Evolutionary conservation across 1,140 invertebrate species (phyloP).

Genomic region (Agrilus planipennis): DNA sequence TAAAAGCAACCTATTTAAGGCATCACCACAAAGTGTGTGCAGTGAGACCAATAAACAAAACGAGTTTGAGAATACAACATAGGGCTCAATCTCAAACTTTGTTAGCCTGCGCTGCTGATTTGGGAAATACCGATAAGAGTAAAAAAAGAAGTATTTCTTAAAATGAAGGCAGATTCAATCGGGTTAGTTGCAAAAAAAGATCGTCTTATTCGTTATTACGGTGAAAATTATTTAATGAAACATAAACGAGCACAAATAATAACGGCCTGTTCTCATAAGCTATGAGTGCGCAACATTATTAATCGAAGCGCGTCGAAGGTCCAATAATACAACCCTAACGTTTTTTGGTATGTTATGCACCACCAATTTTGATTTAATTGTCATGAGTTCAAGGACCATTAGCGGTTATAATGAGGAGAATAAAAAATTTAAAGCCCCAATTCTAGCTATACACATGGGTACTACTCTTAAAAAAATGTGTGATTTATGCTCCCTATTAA

Average conservation of each 20-base stretch:
- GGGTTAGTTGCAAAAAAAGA: constrained; percentile 13
- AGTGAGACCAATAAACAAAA: neutral
- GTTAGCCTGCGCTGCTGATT: constrained; percentile 9
- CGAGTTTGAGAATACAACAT: neutral
- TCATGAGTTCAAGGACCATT: constrained; percentile 8
- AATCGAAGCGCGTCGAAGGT: constrained; percentile 8
- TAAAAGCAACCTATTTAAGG: constrained; percentile 11
- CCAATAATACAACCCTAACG: too few relatives aligned
- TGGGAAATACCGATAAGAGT: constrained; percentile 12
- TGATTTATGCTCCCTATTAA: constrained; percentile 7
- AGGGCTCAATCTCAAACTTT: constrained; percentile 12
- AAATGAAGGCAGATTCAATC: constrained; percentile 15
- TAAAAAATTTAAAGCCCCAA: constrained; percentile 9
- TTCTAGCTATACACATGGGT: constrained; percentile 12
- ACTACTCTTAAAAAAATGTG: constrained; percentile 16
- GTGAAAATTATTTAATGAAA: constrained; percentile 17
- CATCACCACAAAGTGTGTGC: constrained; percentile 11
- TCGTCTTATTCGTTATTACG: constrained; percentile 12
- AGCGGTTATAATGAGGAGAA: constrained; percentile 9
- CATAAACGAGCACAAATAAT: constrained; percentile 12
- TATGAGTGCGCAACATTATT: constrained; percentile 13
- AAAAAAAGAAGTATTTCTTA: constrained; percentile 16
- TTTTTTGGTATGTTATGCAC: constrained; percentile 11
- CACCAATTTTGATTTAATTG: constrained; percentile 6
- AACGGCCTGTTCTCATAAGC: constrained; percentile 15